A percentile compares a stretch with the other conserved stretches of the same genome.
Evolutionary conservation across 2,888 invertebrate species (phyloP).

Genomic region (Psylliodes chrysocephalus): DNA sequence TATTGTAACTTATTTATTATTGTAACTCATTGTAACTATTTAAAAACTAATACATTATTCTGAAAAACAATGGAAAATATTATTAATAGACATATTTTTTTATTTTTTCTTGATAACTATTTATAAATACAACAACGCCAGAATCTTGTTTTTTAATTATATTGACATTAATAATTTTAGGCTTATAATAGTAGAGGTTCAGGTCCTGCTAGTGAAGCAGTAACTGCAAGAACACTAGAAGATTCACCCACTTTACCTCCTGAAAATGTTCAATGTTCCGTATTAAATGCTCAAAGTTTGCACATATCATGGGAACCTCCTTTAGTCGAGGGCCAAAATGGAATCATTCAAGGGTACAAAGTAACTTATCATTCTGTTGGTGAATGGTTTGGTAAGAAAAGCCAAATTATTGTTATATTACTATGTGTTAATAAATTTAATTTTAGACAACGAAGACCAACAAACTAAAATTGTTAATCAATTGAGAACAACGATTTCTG

Average conservation of each 20-base stretch:
- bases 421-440: not conserved
- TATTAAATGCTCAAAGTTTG: constrained; percentile 84
- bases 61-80: no score
- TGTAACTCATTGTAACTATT: no score
- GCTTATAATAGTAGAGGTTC: constrained; percentile 89
- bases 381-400: constrained; percentile 78
- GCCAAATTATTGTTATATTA: not conserved
- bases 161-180: no score
- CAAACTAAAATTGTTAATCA: constrained; percentile 81
- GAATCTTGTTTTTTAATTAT: no score
- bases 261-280: constrained; percentile 82
- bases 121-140: no score
- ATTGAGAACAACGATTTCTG: constrained; percentile 76
- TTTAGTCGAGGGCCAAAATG: constrained; percentile 82
- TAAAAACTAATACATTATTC: no score
- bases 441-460: constrained; percentile 77
- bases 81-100: no score
- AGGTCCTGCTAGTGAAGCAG: constrained; percentile 84
- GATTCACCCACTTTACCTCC: constrained; percentile 90
- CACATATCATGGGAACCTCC: constrained; percentile 89
- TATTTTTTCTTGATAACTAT: no score
- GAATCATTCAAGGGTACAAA: constrained; percentile 86
- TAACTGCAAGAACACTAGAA: constrained; percentile 83
- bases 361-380: constrained; percentile 83
- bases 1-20: no score